Percentiles rank a stretch among this genome's conserved stretches.
phyloP scores from a whole-genome alignment of 2,888 invertebrate species.

The Cynaeus angustus region DNA sequence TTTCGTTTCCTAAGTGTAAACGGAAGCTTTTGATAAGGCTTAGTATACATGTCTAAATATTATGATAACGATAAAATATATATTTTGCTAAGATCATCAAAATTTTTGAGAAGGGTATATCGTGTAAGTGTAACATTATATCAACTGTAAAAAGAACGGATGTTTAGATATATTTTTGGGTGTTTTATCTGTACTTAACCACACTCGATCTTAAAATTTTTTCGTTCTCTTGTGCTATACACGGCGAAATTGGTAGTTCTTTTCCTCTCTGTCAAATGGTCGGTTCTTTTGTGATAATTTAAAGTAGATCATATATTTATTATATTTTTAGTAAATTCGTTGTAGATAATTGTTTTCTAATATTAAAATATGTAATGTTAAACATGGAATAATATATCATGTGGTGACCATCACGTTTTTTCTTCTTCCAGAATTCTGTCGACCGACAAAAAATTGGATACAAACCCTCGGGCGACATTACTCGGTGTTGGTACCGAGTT shows the following conservation, averaged over 20 bases:
- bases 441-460: no score
- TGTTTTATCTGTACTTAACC: conserved; percentile 38
- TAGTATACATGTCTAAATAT: conserved; percentile 43
- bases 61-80: conserved; percentile 51
- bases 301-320: conserved; percentile 50
- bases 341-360: conserved; percentile 52
- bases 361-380: conserved; percentile 43
- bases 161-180: conserved; percentile 43
- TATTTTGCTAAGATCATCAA: conserved; percentile 58
- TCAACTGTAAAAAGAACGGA: conserved; percentile 30
- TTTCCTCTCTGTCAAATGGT: conserved; percentile 28
- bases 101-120: conserved; percentile 45
- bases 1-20: conserved; percentile 22
- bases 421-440: no score
- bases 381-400: conserved; percentile 47
- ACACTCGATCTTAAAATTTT: conserved; percentile 14
- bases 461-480: no score
- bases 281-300: conserved; percentile 49
- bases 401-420: conserved; percentile 18
- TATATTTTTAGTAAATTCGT: conserved; percentile 51
- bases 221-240: conserved; percentile 9
- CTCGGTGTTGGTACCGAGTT: no score
- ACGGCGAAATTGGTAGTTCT: conserved; percentile 14
- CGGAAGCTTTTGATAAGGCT: conserved; percentile 40
- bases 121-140: conserved; percentile 39